Conservation (phyloP, 2,888 invertebrate genomes). For the Ditula angustiorana region DNA sequence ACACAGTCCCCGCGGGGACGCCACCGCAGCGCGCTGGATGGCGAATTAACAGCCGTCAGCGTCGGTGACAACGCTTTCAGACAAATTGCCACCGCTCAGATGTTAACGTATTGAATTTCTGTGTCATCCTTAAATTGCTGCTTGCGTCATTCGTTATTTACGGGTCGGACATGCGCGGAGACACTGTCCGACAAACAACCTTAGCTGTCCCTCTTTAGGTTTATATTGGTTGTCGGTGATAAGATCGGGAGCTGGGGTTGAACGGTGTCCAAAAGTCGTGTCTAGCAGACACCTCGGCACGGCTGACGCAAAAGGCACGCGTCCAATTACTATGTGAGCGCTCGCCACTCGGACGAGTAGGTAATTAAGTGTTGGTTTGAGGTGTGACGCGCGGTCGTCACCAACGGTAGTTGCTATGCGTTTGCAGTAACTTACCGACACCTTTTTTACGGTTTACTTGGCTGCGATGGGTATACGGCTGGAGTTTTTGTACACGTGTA, state of each 20-base stretch:
- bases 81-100: conserved; percentile 26
- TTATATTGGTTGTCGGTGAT: neutral
- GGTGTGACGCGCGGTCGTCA: neutral
- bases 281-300: conserved; percentile 36
- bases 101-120: conserved; percentile 26
- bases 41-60: neutral
- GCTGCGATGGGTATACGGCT: no score
- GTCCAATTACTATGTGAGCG: conserved; percentile 19
- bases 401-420: neutral
- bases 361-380: neutral
- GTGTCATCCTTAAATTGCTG: conserved; percentile 27
- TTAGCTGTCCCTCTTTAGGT: neutral
- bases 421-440: no score
- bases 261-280: conserved; percentile 30
- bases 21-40: no score
- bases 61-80: conserved; percentile 28
- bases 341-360: neutral
- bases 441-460: no score
- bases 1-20: no score
- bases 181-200: conserved; percentile 5
- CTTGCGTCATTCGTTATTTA: conserved; percentile 27
- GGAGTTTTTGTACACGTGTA: no score
- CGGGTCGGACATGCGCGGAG: no score
- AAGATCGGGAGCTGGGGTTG: conserved; percentile 1
- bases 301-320: conserved; percentile 30